Percentiles rank a stretch among this genome's conserved stretches.
phyloP scores from a whole-genome alignment of 1,140 invertebrate species.

The Metopolophium dirhodum region DNA sequence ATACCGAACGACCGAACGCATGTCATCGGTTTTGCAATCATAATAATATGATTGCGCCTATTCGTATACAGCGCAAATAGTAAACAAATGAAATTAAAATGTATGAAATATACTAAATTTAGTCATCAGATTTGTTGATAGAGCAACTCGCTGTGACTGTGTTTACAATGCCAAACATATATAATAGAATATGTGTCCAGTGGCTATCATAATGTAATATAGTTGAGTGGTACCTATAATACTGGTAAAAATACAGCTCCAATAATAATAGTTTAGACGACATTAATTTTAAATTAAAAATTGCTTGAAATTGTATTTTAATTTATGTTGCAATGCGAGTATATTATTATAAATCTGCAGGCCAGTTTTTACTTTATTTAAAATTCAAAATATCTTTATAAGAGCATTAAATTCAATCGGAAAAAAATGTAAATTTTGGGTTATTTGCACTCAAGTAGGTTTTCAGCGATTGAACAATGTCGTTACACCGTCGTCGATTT shows the following conservation, averaged over 20 bases:
- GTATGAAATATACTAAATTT: not conserved
- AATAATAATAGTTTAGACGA: not conserved
- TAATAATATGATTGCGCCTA: not conserved
- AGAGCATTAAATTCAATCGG: not conserved
- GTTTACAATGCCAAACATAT: not conserved
- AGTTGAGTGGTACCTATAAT: not conserved
- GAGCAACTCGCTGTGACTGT: not conserved
- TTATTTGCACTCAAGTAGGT: not conserved
- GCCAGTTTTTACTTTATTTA: not conserved
- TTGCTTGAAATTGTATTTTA: not conserved
- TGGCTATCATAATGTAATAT: not conserved
- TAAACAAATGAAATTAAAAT: not conserved
- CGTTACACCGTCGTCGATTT: not conserved
- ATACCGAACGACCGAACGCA: too few relatives aligned
- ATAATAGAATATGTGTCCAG: too few relatives aligned
- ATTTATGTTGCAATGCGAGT: not conserved
- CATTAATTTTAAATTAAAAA: not conserved
- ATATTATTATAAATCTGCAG: not conserved
- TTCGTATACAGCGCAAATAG: not conserved
- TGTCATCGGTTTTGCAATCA: too few relatives aligned
- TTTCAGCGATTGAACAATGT: not conserved
- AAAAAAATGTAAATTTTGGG: not conserved
- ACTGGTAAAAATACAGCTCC: not conserved
- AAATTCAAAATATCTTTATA: not conserved
- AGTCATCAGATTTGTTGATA: not conserved